Conservation (phyloP, 1,140 invertebrate genomes). For the Saccostrea echinata region DNA sequence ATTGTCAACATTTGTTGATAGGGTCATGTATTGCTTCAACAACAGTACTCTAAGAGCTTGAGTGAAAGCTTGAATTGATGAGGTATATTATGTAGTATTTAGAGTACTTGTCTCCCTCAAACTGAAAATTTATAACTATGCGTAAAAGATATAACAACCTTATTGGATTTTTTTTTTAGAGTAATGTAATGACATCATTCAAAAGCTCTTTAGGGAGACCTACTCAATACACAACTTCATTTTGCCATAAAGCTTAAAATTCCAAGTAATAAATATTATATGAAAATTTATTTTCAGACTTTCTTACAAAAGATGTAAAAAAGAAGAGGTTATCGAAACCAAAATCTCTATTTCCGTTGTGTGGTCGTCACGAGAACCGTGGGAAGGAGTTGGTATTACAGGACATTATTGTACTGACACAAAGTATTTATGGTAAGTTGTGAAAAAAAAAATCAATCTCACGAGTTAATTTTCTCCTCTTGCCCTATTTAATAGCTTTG, state of each 20-base stretch:
- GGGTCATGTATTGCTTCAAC: no score
- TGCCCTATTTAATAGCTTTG: not conserved
- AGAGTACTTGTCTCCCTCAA: no score
- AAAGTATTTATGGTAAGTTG: slow-evolving; percentile 52
- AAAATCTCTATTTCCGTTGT: slow-evolving; percentile 74
- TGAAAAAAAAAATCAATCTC: not conserved
- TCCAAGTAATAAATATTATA: not conserved
- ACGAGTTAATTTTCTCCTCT: not conserved
- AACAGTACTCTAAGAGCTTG: no score
- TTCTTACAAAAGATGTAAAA: slow-evolving; percentile 15
- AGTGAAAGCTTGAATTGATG: no score
- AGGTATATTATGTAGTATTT: no score
- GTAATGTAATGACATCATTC: no score
- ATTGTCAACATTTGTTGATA: no score
- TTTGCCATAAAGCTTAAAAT: not conserved
- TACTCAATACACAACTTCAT: not conserved
- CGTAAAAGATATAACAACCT: no score
- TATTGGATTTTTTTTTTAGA: no score
- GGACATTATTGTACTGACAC: slow-evolving; percentile 69
- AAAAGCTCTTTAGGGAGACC: no score
- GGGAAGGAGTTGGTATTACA: slow-evolving; percentile 66
- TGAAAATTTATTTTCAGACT: not conserved
- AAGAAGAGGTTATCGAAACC: slow-evolving; percentile 64
- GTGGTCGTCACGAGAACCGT: slow-evolving; percentile 67
- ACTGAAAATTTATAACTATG: no score